These are phyloP conservation scores for Folsomia candida DNA, from an alignment of 2,888 invertebrate genomes.

Conservation along the genomic window DNA sequence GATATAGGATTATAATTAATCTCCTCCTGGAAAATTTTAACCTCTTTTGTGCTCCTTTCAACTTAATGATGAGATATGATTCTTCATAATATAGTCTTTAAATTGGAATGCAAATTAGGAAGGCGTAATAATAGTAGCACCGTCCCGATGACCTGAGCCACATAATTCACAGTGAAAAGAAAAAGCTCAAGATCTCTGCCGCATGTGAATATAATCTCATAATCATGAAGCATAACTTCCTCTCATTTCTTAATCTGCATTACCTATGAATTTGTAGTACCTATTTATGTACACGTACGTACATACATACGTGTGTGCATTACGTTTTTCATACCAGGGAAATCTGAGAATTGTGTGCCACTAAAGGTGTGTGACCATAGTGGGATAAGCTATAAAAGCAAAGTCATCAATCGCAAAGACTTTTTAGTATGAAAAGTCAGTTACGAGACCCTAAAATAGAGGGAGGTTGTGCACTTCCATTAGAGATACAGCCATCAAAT, in stretches of 20 bases:
- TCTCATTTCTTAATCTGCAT: too few species aligned
- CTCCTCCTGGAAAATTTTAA: background rate
- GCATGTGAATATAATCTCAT: background rate
- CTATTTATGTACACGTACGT: too few species aligned
- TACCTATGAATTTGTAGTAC: too few species aligned
- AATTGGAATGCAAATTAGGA: background rate
- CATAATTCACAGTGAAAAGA: background rate
- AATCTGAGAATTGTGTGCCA: too few species aligned
- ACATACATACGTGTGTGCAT: too few species aligned
- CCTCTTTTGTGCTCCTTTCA: background rate
- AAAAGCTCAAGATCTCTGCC: background rate
- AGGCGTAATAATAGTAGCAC: background rate
- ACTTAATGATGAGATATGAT: background rate
- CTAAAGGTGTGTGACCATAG: too few species aligned
- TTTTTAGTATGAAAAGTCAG: background rate
- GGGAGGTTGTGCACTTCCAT: conserved; percentile 4
- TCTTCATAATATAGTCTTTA: background rate
- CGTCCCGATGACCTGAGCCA: background rate
- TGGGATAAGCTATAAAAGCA: too few species aligned
- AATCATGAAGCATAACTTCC: too few species aligned
- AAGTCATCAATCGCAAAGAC: background rate
- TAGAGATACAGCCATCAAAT: background rate
- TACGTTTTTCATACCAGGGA: too few species aligned
- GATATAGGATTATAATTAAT: background rate
- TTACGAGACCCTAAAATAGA: background rate